Conservation (phyloP, 2,888 invertebrate species). For the Dexiosoma caninum region DNA sequence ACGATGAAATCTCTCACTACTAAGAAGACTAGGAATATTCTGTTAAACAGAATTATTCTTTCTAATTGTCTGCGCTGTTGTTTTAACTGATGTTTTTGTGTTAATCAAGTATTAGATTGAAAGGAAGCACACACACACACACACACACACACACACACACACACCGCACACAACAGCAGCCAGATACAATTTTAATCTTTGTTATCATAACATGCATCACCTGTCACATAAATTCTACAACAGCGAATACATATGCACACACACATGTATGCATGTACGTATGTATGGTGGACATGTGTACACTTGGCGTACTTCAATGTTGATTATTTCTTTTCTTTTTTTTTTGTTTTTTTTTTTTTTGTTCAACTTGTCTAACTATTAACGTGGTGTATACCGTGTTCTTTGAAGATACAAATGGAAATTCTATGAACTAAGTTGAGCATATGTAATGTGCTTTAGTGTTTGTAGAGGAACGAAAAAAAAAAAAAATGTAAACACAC, state of each 20-base stretch:
- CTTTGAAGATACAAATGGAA: background rate
- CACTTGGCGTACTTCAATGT: background rate
- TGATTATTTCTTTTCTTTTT: no score
- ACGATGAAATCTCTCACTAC: background rate
- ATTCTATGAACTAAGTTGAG: conserved; percentile 13
- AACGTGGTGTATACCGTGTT: background rate
- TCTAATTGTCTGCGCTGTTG: conserved; percentile 2
- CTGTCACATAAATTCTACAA: conserved; percentile 48
- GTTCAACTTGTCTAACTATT: conserved; percentile 33
- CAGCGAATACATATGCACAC: background rate
- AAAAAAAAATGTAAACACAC: no score
- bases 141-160: no score
- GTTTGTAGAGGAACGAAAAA: background rate
- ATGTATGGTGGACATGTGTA: no score
- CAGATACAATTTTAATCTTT: conserved; percentile 49
- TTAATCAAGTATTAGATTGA: conserved; percentile 14
- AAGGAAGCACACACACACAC: background rate
- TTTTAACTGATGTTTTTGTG: conserved; percentile 27
- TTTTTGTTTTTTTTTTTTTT: no score
- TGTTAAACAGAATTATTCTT: background rate
- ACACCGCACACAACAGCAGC: background rate
- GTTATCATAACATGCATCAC: conserved; percentile 61
- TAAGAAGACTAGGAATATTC: background rate
- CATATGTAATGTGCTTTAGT: conserved; percentile 28
- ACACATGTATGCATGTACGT: no score